phyloP scores from a whole-genome alignment of 1,140 invertebrate genomes.

The Ceratina japonica region DNA sequence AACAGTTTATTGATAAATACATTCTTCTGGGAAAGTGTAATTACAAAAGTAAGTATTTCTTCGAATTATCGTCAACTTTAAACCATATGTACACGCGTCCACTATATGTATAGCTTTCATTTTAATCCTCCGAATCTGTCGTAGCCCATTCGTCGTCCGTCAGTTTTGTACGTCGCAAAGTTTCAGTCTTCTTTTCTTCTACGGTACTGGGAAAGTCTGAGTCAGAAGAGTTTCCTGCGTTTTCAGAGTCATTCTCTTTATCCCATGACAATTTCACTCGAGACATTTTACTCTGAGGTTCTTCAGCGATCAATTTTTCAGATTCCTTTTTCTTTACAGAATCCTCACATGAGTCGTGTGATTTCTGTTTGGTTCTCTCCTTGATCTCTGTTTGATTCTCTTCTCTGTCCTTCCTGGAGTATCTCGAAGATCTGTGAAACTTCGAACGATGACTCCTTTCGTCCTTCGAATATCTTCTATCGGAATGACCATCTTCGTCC shows the following conservation, averaged over 20 bases:
- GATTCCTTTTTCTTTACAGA: neutral
- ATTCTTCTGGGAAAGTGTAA: too few species aligned
- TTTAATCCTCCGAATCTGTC: conserved; percentile 61
- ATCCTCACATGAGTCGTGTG: neutral
- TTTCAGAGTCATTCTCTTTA: conserved; percentile 38
- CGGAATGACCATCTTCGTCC: neutral
- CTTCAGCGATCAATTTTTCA: neutral
- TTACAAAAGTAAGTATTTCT: too few species aligned
- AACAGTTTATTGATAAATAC: too few species aligned
- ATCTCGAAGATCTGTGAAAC: neutral
- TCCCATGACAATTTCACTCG: conserved; percentile 50
- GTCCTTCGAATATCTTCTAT: conserved; percentile 11
- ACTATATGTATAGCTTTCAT: neutral
- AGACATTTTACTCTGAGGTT: neutral
- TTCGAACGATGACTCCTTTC: neutral
- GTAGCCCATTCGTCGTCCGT: conserved; percentile 58
- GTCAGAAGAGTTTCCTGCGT: neutral
- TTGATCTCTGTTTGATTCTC: neutral
- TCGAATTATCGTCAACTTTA: too few species aligned
- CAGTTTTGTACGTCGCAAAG: neutral
- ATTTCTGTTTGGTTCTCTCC: neutral
- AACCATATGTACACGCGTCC: neutral
- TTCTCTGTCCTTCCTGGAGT: neutral
- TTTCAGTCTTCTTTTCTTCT: neutral
- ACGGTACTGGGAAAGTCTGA: conserved; percentile 1